phyloP scores from a whole-genome alignment of 2,888 invertebrate species.

The Sarcophaga caerulescens region DNA sequence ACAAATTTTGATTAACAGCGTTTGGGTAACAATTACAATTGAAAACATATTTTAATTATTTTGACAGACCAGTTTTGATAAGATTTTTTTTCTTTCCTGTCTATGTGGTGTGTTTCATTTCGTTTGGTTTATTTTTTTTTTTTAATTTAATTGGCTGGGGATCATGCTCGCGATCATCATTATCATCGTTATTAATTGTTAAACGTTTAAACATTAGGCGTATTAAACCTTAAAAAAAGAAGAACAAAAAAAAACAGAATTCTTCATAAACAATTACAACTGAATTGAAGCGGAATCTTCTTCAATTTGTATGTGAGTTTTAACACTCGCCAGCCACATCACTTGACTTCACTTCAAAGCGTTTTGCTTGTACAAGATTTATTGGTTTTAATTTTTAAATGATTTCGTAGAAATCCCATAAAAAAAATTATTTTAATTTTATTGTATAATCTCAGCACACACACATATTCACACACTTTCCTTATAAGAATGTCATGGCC shows the following conservation, averaged over 20 bases:
- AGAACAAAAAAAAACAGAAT: background rate
- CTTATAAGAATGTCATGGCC: background rate
- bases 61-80: slow-evolving; percentile 64
- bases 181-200: background rate
- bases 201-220: background rate
- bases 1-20: background rate
- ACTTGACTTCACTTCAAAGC: background rate
- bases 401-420: background rate
- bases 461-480: background rate
- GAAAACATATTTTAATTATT: slow-evolving; percentile 64
- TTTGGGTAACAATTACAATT: slow-evolving; percentile 37
- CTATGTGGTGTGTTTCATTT: background rate
- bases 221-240: no score
- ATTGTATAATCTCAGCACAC: background rate
- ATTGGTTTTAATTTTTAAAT: background rate
- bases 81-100: slow-evolving; percentile 65
- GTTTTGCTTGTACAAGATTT: background rate
- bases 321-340: background rate
- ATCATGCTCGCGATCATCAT: no score
- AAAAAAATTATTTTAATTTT: background rate
- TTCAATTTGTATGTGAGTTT: no score
- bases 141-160: background rate
- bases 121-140: background rate
- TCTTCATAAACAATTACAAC: background rate
- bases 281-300: background rate